Evolutionary conservation across 2,113 vertebrate species (phyloP), one percentile per base, ranked within the genome.

Genomic region (Ochotona princeps): DNA sequence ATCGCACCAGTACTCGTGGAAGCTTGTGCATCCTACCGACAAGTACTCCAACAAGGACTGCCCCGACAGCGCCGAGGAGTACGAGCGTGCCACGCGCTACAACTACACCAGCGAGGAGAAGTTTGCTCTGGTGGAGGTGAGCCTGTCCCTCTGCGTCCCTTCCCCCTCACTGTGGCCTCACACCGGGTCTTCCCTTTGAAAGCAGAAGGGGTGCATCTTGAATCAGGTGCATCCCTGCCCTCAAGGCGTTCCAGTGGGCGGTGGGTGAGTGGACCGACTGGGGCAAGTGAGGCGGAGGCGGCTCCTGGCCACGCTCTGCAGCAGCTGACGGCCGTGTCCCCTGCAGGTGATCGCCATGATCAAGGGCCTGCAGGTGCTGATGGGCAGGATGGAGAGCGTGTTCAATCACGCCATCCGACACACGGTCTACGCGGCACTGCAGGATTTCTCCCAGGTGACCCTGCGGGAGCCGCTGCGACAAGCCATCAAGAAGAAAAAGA

Each of bases 21-120:
- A 99, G 75, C 97, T 99, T 20, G 99, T 99, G 21, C 99, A 99
- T 75, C 99, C 99, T 5, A 99, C 99, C 0, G 99, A 99, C 96
- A 99, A 99, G 97, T 99, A 99, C 61, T 99, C 99, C 51, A 99
- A 99, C 92, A 99, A 99, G 96, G 99, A 99, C 96, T 99, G 98
- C 87, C 99, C 99, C 0, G 99, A 99, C 96, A 99, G 98, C 26
- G 99, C 99, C 0, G 99, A 99, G 88, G 99, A 99, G 76, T 99
- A 99, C 8, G 99, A 99, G 89, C 98, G 99, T 7, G 99, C 99
- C 87, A 99, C 99, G 0, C 98, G 99, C 92, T 99, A 99, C 96
- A 99, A 99, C 97, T 99, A 99, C 75, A 99, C 98, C 83, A 98
- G 98, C 0, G 99, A 99, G 96, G 99, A 99, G 96, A 99, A 99